These are phyloP conservation scores for Latrodectus hesperus DNA, from an alignment of 2,888 invertebrate species.

Conservation along the genomic window DNA sequence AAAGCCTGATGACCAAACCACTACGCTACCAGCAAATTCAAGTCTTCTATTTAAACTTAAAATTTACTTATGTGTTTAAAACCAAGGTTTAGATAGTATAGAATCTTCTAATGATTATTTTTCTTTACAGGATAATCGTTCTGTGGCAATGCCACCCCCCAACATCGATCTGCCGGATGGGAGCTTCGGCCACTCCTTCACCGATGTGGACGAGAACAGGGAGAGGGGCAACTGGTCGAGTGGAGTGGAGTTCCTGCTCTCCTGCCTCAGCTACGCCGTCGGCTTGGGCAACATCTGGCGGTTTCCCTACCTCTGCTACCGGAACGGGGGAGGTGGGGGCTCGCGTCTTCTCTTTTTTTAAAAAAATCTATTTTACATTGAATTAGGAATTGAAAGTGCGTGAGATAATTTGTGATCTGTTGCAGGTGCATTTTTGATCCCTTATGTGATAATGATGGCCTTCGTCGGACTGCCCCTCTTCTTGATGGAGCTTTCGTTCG, in stretches of 20 bases:
- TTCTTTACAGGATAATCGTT: slow-evolving; percentile 63
- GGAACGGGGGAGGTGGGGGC: slow-evolving; percentile 74
- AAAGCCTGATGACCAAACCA: too few relatives aligned
- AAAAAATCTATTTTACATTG: not conserved
- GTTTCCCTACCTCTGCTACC: slow-evolving; percentile 80
- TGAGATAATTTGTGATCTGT: not conserved
- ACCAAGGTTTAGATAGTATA: not conserved
- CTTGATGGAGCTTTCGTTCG: slow-evolving; percentile 77
- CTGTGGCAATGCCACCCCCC: slow-evolving; percentile 68
- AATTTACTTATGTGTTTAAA: not conserved
- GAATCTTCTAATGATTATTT: not conserved
- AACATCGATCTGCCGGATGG: slow-evolving; percentile 64
- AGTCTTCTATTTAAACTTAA: too few relatives aligned
- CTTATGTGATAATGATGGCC: slow-evolving; percentile 76
- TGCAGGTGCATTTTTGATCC: slow-evolving; percentile 77
- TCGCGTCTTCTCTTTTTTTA: not conserved
- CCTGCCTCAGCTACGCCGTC: slow-evolving; percentile 80
- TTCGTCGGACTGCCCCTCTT: slow-evolving; percentile 77
- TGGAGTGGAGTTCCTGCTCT: slow-evolving; percentile 78
- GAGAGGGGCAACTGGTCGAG: slow-evolving; percentile 77
- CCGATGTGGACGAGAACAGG: slow-evolving; percentile 75
- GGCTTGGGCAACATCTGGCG: slow-evolving; percentile 82
- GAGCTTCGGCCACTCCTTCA: slow-evolving; percentile 70
- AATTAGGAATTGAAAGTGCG: not conserved
- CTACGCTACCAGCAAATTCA: too few relatives aligned